A percentile compares a stretch with the other conserved stretches of the same genome.
Conservation (phyloP, 1,140 invertebrate species). For the Heliothis virescens region DNA sequence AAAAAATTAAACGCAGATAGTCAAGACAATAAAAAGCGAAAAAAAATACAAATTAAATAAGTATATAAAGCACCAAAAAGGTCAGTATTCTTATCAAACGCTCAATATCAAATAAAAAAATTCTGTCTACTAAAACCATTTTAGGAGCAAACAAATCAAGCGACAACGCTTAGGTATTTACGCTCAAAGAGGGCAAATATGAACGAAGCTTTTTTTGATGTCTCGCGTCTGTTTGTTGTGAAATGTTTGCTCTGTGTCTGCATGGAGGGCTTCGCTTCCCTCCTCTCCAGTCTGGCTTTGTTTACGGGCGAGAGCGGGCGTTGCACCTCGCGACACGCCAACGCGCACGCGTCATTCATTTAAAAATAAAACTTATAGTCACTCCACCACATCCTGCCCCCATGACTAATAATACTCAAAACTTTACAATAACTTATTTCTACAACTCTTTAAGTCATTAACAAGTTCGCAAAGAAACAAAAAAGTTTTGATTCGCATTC, state of each 20-base stretch:
- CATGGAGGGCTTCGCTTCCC: slow-evolving; percentile 69
- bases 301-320: slow-evolving; percentile 74
- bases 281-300: slow-evolving; percentile 78
- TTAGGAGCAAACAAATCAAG: slow-evolving; percentile 38
- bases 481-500: slow-evolving; percentile 46
- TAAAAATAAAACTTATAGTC: slow-evolving; percentile 75
- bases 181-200: slow-evolving; percentile 49
- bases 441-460: slow-evolving; percentile 1
- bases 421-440: slow-evolving; percentile 36
- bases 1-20: slow-evolving; percentile 21
- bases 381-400: slow-evolving; percentile 54
- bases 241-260: slow-evolving; percentile 69
- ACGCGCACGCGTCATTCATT: slow-evolving; percentile 63
- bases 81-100: neutral
- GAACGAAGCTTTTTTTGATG: slow-evolving; percentile 52
- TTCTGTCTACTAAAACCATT: slow-evolving; percentile 5
- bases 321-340: slow-evolving; percentile 59
- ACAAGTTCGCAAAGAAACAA: neutral
- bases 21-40: neutral
- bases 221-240: slow-evolving; percentile 51
- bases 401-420: slow-evolving; percentile 15
- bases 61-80: neutral
- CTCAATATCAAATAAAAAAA: neutral
- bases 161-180: slow-evolving; percentile 36
- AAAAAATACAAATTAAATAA: neutral